A percentile compares a stretch with the other conserved stretches of the same genome.
Evolutionary conservation across 2,113 vertebrate genomes (phyloP).

Genomic region (Ceuthmochares aereus): DNA sequence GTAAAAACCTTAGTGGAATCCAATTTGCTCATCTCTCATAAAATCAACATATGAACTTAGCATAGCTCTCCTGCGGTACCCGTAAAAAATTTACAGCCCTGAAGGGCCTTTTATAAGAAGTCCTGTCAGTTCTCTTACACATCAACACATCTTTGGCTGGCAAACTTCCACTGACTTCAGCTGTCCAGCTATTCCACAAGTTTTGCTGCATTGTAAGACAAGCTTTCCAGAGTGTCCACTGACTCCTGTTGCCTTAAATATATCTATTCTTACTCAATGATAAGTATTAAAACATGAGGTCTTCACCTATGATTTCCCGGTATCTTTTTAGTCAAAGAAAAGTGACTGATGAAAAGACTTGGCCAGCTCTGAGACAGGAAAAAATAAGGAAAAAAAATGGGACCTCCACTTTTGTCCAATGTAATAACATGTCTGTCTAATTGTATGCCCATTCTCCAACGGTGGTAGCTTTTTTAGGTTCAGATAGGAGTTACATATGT

Average conservation of each 20-base stretch:
- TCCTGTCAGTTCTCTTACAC: neutral
- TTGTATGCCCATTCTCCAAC: neutral
- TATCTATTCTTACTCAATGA: neutral
- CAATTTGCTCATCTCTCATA: neutral
- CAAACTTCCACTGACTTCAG: neutral
- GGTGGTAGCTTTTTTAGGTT: neutral
- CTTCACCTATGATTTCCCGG: neutral
- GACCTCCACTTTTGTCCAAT: neutral
- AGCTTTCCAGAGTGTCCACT: neutral
- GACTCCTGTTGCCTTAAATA: neutral
- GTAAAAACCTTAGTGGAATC: neutral
- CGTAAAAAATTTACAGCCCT: neutral
- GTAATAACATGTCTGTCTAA: neutral
- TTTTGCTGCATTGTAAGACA: neutral
- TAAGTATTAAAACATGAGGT: neutral
- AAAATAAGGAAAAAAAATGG: neutral
- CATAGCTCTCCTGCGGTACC: neutral
- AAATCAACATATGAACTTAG: neutral
- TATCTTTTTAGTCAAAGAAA: neutral
- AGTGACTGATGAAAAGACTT: neutral
- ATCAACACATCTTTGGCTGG: neutral
- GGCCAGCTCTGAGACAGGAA: neutral
- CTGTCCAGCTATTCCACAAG: neutral
- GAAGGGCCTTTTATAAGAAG: neutral
- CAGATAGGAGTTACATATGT: neutral